Base-by-base conservation (phyloP, 2,797 vertebrate species). In the Vultur gryphus region DNA sequence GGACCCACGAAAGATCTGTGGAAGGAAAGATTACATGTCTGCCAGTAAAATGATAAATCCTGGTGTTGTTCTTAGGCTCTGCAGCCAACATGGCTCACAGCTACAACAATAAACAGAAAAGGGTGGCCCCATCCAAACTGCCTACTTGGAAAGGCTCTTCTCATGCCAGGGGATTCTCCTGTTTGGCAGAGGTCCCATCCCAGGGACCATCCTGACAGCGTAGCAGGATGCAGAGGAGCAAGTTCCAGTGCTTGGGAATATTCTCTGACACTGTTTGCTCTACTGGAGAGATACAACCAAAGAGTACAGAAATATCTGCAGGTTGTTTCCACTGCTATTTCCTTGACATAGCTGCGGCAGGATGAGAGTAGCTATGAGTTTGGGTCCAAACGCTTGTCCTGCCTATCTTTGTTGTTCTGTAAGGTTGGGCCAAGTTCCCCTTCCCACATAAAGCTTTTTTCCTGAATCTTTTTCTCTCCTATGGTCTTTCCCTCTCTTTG, bases 261-360 rank as follows among this genome's bases (percentile, higher is more conserved):
- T 67, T 54, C 37, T 77, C 31, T 87, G 31, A 58, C 28, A 35
- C 3, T 44, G 16, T 51, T 93, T 79, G 28, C 11, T 62, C 33
- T n/a, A 17, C 35, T 65, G 19, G 31, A 77, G 44, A 59, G 18
- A 39, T 28, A 31, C 4, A 35, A 8, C 10, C 18, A 54, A 76
- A 84, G 39, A 61, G 14, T 9, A 29, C 3, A 65, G 52, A 64
- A 79, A 43, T 3, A 13, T 51, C 44, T 70, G 44, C 31, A 62
- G 10, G 5, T 66, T 72, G 26, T 39, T 93, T 90, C 21, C 6
- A 2, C 6, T 80, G 21, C 28, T 62, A 1, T 72, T 91, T 73
- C 18, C 39, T 65, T 1, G 0, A 2, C 58, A 11, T 73, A 66
- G 37, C 4, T 70, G 31, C 1, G 1, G 11, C 52, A 85, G 28